phyloP scores from a whole-genome alignment of 2,888 invertebrate genomes.

The Cerceris rybyensis region DNA sequence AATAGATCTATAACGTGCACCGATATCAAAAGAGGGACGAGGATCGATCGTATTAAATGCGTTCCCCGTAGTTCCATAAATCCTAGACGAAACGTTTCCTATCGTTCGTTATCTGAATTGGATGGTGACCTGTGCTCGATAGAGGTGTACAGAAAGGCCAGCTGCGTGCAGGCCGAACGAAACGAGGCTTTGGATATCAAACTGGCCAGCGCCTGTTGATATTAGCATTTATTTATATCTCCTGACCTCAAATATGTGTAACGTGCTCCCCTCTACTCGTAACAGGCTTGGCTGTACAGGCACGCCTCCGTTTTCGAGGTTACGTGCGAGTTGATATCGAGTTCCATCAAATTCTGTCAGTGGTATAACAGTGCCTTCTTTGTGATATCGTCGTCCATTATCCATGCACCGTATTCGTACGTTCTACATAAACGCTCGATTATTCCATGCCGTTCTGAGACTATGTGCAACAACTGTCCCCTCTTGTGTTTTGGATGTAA shows the following conservation, averaged over 20 bases:
- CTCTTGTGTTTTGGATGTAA: neutral
- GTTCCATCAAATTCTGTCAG: constrained; percentile 58
- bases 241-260: constrained; percentile 78
- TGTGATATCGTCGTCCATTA: constrained; percentile 26
- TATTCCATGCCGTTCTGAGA: constrained; percentile 4
- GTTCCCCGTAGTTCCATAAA: constrained; percentile 26
- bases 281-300: constrained; percentile 53
- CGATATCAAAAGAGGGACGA: neutral
- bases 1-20: no score
- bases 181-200: constrained; percentile 72
- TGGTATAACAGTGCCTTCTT: constrained; percentile 48
- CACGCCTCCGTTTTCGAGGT: constrained; percentile 74
- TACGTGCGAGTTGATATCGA: constrained; percentile 58
- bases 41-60: constrained; percentile 24
- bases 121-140: constrained; percentile 45
- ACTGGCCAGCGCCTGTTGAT: constrained; percentile 74
- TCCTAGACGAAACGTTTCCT: constrained; percentile 51
- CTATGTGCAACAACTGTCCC: constrained; percentile 1
- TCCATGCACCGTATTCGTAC: neutral
- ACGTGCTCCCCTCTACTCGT: constrained; percentile 63
- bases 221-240: constrained; percentile 80
- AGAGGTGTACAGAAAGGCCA: constrained; percentile 49
- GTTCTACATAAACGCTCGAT: constrained; percentile 2
- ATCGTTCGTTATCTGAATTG: constrained; percentile 52
- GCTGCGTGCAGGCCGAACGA: constrained; percentile 62